Conservation (phyloP, 2,113 vertebrate species). For the Arizona elegans region DNA sequence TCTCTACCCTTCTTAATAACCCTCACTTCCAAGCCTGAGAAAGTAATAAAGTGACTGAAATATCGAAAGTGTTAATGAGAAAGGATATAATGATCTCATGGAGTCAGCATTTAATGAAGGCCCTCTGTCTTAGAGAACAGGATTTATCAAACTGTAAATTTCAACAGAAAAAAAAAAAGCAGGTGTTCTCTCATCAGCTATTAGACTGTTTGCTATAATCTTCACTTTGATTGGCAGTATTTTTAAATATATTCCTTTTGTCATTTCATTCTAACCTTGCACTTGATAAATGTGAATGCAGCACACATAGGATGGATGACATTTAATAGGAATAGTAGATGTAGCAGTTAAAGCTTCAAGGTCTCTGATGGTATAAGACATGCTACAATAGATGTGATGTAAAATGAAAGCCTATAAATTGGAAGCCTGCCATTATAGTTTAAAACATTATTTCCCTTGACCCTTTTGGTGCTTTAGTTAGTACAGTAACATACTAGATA, state of each 20-base stretch:
- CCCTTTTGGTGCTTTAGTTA: not conserved
- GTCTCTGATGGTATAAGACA: slow-evolving; percentile 11
- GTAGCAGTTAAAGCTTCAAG: slow-evolving; percentile 39
- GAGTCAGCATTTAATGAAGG: not conserved
- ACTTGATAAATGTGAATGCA: slow-evolving; percentile 36
- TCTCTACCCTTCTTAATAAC: not conserved
- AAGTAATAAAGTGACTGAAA: not conserved
- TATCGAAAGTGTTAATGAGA: not conserved
- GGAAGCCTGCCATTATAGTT: not conserved
- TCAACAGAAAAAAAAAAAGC: not conserved
- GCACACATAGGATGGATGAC: slow-evolving; percentile 9
- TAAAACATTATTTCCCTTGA: slow-evolving; percentile 6
- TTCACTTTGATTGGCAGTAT: not conserved
- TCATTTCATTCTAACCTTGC: slow-evolving; percentile 38
- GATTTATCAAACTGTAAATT: not conserved
- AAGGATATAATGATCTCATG: not conserved
- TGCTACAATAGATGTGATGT: slow-evolving; percentile 33
- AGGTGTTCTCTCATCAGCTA: slow-evolving; percentile 19
- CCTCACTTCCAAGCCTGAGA: not conserved
- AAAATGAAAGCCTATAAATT: slow-evolving; percentile 11
- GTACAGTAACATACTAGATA: not conserved
- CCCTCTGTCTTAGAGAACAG: not conserved
- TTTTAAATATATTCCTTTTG: slow-evolving; percentile 45
- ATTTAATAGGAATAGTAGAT: slow-evolving; percentile 31
- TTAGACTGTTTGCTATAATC: not conserved